Evolutionary conservation across 2,888 invertebrate genomes (phyloP).

Genomic region (Diadegma fenestrale): DNA sequence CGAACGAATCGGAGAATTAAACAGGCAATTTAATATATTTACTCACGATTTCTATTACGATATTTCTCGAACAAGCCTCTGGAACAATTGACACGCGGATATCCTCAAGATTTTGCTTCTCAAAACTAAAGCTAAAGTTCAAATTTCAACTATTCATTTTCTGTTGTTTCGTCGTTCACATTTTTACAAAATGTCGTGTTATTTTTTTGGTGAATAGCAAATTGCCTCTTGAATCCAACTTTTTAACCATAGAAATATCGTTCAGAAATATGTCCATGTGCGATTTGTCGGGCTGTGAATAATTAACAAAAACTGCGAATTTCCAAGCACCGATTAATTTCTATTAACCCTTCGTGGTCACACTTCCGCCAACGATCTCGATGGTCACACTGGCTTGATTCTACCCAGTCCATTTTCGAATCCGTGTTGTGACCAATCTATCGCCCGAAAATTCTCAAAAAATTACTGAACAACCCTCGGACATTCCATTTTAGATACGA

Average conservation of each 20-base stretch:
- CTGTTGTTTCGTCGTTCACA: not conserved
- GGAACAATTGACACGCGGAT: not conserved
- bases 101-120: not conserved
- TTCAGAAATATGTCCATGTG: not conserved
- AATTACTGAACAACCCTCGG: too few relatives aligned
- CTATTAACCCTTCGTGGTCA: too few relatives aligned
- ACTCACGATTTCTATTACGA: not conserved
- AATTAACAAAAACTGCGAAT: conserved; percentile 16
- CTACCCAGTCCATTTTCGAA: too few relatives aligned
- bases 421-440: too few relatives aligned
- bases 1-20: conserved; percentile 80
- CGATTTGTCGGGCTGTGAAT: not conserved
- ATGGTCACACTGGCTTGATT: too few relatives aligned
- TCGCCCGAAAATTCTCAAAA: too few relatives aligned
- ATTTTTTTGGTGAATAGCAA: not conserved
- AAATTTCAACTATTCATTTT: not conserved
- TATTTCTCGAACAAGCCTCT: not conserved
- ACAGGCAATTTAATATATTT: conserved; percentile 16
- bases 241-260: conserved; percentile 7
- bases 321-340: not conserved
- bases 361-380: too few relatives aligned
- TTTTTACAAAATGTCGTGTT: not conserved
- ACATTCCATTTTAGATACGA: too few relatives aligned
- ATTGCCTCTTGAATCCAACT: not conserved
- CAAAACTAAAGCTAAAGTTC: not conserved